Evolutionary conservation across 2,797 vertebrate genomes (phyloP).

Genomic region (Pipistrellus pipistrellus): DNA sequence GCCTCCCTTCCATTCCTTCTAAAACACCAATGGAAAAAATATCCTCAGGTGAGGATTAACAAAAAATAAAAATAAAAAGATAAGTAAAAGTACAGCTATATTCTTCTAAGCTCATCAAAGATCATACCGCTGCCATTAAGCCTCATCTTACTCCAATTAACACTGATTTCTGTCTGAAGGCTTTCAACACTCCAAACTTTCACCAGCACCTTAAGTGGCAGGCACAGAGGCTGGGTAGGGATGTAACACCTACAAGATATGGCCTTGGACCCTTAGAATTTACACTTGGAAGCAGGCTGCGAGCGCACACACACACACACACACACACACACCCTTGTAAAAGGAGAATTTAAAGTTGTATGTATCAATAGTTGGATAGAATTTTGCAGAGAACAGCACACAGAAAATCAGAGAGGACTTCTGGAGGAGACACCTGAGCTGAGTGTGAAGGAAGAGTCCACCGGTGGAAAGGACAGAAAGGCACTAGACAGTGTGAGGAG

Average conservation of each 20-base stretch:
- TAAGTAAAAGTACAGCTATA: neutral
- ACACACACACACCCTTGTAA: neutral
- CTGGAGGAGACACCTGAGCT: neutral
- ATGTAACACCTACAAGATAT: neutral
- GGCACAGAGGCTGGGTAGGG: neutral
- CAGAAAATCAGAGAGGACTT: neutral
- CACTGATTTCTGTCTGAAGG: neutral
- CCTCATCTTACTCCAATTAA: neutral
- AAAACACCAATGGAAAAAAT: too few species aligned
- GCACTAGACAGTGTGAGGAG: neutral
- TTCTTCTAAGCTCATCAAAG: conserved; percentile 14
- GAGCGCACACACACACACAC: too few species aligned
- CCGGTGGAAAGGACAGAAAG: neutral
- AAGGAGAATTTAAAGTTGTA: neutral
- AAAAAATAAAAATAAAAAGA: too few species aligned
- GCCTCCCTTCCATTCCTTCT: too few species aligned
- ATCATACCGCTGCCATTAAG: neutral
- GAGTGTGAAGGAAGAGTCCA: neutral
- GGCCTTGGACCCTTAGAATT: neutral
- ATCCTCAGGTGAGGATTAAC: too few species aligned
- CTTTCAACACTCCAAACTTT: neutral
- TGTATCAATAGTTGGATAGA: neutral
- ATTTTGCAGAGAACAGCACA: neutral
- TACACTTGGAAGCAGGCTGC: neutral
- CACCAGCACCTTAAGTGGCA: too few species aligned